These are phyloP conservation scores for Saccopteryx leptura DNA, from an alignment of 2,113 vertebrate species.

Conservation along the genomic window DNA sequence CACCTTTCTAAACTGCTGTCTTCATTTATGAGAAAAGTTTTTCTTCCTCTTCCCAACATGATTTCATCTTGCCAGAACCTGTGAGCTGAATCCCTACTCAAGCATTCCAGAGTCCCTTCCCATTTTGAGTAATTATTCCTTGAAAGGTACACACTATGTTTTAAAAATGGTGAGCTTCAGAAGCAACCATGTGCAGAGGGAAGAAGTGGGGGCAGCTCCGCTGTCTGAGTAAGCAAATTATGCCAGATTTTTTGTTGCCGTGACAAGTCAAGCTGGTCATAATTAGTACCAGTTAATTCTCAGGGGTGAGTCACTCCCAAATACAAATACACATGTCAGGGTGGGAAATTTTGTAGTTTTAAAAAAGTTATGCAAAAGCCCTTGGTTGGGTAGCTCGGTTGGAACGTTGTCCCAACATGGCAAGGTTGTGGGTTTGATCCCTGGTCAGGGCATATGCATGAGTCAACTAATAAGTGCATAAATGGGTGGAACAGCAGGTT, in stretches of 20 bases:
- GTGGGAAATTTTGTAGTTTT: slow-evolving; percentile 74
- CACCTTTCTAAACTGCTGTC: slow-evolving; percentile 34
- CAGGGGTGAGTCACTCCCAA: slow-evolving; percentile 59
- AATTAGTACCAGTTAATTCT: slow-evolving; percentile 79
- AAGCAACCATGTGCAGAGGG: background rate
- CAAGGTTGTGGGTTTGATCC: too few relatives aligned
- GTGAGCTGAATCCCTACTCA: slow-evolving; percentile 40
- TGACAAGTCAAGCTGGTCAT: slow-evolving; percentile 82
- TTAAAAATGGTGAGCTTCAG: slow-evolving; percentile 14
- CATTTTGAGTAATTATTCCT: slow-evolving; percentile 49
- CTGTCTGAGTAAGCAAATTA: slow-evolving; percentile 58
- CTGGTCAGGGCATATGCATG: too few relatives aligned
- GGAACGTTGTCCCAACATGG: too few relatives aligned
- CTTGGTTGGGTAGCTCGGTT: too few relatives aligned
- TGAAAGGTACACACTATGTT: background rate
- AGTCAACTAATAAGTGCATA: too few relatives aligned
- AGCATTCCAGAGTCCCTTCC: background rate
- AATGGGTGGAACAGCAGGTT: too few relatives aligned
- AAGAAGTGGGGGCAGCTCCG: background rate
- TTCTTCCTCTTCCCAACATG: background rate
- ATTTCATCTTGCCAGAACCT: slow-evolving; percentile 53
- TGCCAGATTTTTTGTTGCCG: slow-evolving; percentile 69
- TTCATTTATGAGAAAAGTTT: slow-evolving; percentile 27
- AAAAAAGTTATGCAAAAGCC: slow-evolving; percentile 64
- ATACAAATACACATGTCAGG: background rate